Percentiles rank a stretch among this genome's conserved stretches.
Evolutionary conservation across 2,888 invertebrate genomes (phyloP).

Genomic region (Tetragonisca angustula): DNA sequence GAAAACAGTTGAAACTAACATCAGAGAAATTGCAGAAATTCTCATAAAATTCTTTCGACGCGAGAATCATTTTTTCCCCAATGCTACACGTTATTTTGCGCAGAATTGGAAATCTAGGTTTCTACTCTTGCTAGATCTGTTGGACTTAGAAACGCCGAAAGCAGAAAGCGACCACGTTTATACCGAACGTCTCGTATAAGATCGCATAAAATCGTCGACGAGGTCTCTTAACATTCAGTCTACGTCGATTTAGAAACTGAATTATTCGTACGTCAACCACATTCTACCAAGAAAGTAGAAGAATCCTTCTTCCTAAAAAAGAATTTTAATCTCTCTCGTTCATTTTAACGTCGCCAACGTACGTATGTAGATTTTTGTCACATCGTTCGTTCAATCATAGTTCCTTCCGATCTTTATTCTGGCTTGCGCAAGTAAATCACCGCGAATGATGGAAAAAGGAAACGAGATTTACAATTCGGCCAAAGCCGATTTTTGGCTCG

Average conservation of each 20-base stretch:
- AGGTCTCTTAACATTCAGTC: constrained; percentile 9
- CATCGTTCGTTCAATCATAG: neutral
- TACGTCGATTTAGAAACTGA: neutral
- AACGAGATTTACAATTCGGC: neutral
- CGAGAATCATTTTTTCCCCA: neutral
- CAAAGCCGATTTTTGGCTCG: too few relatives aligned
- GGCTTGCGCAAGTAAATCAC: neutral
- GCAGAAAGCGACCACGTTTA: neutral
- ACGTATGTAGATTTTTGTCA: neutral
- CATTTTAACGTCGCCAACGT: neutral
- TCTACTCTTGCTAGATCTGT: neutral
- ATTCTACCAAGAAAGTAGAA: neutral
- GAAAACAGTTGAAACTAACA: too few relatives aligned
- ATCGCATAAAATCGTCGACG: neutral
- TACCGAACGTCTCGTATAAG: neutral
- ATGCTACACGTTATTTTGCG: neutral
- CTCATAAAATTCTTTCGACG: neutral
- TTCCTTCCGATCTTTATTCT: neutral
- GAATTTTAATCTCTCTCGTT: neutral
- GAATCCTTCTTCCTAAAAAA: neutral
- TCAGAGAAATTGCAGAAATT: too few relatives aligned
- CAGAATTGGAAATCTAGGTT: neutral
- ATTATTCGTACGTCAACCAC: neutral
- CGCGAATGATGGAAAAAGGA: neutral
- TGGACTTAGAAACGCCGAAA: neutral